phyloP scores from a whole-genome alignment of 2,113 vertebrate genomes.

The Calyptommatus sinebrachiatus region DNA sequence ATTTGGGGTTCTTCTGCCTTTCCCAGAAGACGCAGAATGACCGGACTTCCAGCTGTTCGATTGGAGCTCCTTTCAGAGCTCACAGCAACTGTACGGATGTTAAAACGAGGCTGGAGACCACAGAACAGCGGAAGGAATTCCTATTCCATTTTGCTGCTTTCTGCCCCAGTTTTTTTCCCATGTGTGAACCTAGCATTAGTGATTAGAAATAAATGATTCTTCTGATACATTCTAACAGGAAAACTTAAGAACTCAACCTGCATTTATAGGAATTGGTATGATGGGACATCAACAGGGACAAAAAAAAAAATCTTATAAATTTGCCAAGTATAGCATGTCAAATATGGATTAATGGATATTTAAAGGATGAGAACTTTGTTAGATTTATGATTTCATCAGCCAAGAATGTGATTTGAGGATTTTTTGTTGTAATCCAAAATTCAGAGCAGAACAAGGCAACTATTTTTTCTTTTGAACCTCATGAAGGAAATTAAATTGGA shows the following conservation, averaged over 20 bases:
- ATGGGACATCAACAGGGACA: not conserved
- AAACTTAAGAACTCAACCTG: not conserved
- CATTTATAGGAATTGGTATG: not conserved
- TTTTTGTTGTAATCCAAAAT: not conserved
- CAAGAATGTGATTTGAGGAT: not conserved
- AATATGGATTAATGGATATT: not conserved
- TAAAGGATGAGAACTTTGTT: not conserved
- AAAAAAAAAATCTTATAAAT: conserved; percentile 31
- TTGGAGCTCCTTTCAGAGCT: no score
- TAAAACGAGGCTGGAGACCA: no score
- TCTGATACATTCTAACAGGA: conserved; percentile 43
- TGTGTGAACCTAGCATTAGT: conserved; percentile 7
- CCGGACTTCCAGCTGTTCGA: no score
- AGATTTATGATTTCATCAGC: not conserved
- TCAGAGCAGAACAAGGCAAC: not conserved
- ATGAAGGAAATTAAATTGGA: not conserved
- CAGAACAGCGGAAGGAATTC: no score
- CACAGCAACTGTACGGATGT: no score
- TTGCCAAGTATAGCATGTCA: not conserved
- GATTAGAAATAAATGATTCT: conserved; percentile 38
- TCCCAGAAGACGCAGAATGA: no score
- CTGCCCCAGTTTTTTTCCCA: no score
- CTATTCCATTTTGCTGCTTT: no score
- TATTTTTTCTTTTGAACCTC: not conserved
- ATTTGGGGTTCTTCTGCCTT: no score